Conservation (phyloP, 2,113 vertebrate genomes). For the Turdus rufiventris region DNA sequence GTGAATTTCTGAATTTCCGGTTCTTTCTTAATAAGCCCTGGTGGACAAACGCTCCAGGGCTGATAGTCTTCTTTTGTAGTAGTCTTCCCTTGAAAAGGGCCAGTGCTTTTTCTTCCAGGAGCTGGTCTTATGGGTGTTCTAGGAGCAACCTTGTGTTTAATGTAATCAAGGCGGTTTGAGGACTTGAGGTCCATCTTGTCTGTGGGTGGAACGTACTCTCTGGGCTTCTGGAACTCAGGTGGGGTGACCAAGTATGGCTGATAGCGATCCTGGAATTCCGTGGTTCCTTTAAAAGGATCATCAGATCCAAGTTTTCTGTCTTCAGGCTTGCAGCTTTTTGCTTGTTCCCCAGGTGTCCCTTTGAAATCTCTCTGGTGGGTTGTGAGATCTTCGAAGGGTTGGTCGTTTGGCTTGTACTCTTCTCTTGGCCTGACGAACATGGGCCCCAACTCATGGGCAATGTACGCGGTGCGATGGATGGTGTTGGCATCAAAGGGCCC, state of each 20-base stretch:
- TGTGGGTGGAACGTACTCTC: conserved; percentile 66
- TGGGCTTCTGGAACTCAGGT: conserved; percentile 26
- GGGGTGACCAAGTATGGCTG: conserved; percentile 70
- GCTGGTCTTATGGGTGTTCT: conserved; percentile 66
- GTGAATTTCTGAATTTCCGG: conserved; percentile 67
- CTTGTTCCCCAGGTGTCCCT: conserved; percentile 66
- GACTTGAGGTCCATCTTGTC: conserved; percentile 75
- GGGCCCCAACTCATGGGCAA: conserved; percentile 64
- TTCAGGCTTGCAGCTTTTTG: conserved; percentile 78
- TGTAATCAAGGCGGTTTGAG: conserved; percentile 70
- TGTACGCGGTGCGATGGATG: conserved; percentile 70
- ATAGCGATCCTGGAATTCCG: conserved; percentile 81
- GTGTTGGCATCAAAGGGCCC: conserved; percentile 72
- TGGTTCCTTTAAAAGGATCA: conserved; percentile 69
- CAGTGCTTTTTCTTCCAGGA: conserved; percentile 1
- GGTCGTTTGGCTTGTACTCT: conserved; percentile 70
- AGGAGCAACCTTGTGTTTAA: conserved; percentile 63
- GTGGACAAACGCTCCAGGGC: conserved; percentile 64
- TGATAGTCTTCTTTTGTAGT: conserved; percentile 82
- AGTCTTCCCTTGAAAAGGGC: conserved; percentile 78
- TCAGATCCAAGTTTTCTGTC: neutral
- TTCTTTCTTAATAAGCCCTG: conserved; percentile 59
- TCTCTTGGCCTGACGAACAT: conserved; percentile 35
- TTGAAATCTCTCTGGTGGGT: conserved; percentile 78
- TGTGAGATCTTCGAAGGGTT: conserved; percentile 78